A percentile compares a stretch with the other conserved stretches of the same genome.
These are phyloP conservation scores for Drosophila virilis DNA, from an alignment of 1,140 invertebrate species.

Conservation along the genomic window DNA sequence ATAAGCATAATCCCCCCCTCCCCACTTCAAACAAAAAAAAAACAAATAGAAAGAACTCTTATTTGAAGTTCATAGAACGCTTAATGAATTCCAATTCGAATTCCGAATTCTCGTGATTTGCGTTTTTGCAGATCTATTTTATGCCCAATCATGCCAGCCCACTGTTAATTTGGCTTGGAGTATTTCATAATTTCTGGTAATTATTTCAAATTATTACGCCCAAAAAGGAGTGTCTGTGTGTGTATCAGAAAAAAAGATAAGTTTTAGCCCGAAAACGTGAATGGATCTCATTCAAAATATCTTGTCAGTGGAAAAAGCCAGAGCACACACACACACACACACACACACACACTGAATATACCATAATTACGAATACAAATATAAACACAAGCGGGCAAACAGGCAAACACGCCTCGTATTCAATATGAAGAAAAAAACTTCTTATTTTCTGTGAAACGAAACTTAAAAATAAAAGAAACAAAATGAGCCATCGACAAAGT, in stretches of 20 bases:
- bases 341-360: conserved; percentile 14
- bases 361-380: conserved; percentile 49
- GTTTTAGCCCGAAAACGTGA: conserved; percentile 40
- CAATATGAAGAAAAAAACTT: conserved; percentile 9
- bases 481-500: background rate
- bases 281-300: conserved; percentile 70
- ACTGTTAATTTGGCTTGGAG: conserved; percentile 17
- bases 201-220: conserved; percentile 25
- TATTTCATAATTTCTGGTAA: conserved; percentile 64
- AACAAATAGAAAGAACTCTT: conserved; percentile 12
- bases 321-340: conserved; percentile 26
- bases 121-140: conserved; percentile 42
- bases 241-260: conserved; percentile 12
- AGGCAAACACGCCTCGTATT: conserved; percentile 26
- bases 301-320: conserved; percentile 75
- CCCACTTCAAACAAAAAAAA: no score
- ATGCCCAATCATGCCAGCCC: conserved; percentile 36
- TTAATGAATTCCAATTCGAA: conserved; percentile 59
- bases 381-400: conserved; percentile 36
- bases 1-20: conserved; percentile 28
- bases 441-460: conserved; percentile 1
- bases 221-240: background rate
- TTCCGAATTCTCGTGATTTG: conserved; percentile 48
- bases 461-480: conserved; percentile 18
- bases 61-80: conserved; percentile 54